Percentiles rank a stretch among this genome's conserved stretches.
These are phyloP conservation scores for Avahi laniger DNA, from an alignment of 2,797 vertebrate genomes.

Conservation along the genomic window DNA sequence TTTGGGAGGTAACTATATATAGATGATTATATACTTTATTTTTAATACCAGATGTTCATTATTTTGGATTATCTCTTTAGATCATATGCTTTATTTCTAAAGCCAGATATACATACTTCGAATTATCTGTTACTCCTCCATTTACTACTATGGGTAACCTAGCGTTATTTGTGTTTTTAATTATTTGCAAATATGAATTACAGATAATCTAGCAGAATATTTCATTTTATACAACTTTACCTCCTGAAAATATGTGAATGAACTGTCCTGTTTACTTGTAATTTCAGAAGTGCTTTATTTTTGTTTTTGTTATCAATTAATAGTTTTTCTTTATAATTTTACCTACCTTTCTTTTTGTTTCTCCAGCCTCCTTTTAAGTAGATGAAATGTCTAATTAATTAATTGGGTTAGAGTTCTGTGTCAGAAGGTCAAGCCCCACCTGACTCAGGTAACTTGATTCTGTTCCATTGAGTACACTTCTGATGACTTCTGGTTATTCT, in stretches of 20 bases:
- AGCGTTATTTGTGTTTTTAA: background rate
- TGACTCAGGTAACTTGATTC: background rate
- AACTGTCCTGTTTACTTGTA: background rate
- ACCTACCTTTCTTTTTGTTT: background rate
- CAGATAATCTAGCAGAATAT: background rate
- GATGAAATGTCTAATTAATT: constrained; percentile 37
- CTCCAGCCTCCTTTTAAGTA: constrained; percentile 19
- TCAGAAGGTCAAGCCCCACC: constrained; percentile 29
- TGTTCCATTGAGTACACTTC: background rate
- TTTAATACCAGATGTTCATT: background rate
- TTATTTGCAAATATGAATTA: background rate
- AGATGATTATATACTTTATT: background rate
- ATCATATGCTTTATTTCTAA: constrained; percentile 10
- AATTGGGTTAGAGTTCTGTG: background rate
- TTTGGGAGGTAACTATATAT: background rate
- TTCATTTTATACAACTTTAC: background rate
- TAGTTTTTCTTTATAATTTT: constrained; percentile 8
- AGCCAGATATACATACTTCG: background rate
- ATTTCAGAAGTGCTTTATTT: background rate
- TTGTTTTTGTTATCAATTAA: background rate
- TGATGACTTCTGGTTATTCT: background rate
- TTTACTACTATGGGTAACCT: background rate
- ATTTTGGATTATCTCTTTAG: constrained; percentile 7
- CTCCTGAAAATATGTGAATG: background rate
- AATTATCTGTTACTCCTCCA: background rate